Evolutionary conservation across 30 jellyfish, hydroid and myxozoan genomes (phyloP).

Genomic region (Turritopsis rubra): DNA sequence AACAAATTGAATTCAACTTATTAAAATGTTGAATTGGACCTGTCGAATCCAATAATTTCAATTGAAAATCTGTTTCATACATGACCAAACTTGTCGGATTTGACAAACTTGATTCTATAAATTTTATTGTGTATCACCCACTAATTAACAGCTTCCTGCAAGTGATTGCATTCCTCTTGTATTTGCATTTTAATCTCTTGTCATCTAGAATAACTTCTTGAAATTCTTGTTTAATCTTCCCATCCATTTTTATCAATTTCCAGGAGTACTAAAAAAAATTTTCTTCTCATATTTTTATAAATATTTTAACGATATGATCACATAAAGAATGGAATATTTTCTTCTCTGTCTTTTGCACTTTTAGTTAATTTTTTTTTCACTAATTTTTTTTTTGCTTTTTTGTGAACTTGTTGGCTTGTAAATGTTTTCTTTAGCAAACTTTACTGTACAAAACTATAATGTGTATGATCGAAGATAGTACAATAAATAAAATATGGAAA

Average conservation of each 20-base stretch:
- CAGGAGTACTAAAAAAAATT: neutral
- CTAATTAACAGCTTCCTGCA: neutral
- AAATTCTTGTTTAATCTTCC: neutral
- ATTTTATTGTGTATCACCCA: no score
- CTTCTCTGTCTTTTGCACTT: neutral
- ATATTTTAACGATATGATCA: neutral
- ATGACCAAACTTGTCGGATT: no score
- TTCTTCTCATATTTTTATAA: neutral
- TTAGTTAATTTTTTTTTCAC: no score
- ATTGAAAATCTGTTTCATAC: no score
- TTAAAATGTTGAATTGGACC: no score
- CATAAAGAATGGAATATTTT: neutral
- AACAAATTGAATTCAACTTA: no score
- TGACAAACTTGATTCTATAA: no score
- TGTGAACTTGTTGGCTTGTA: neutral
- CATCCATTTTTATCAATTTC: neutral
- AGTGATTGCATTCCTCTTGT: neutral
- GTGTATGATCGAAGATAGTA: neutral
- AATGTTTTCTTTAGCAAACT: neutral
- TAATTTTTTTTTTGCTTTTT: no score
- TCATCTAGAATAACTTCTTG: neutral
- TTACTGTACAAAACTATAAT: neutral
- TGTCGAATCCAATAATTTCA: no score
- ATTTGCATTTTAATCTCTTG: no score
- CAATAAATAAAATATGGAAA: neutral